Percentiles rank a stretch among this genome's conserved stretches.
phyloP scores from a whole-genome alignment of 2,113 vertebrate species.

The Lagopus leucura region DNA sequence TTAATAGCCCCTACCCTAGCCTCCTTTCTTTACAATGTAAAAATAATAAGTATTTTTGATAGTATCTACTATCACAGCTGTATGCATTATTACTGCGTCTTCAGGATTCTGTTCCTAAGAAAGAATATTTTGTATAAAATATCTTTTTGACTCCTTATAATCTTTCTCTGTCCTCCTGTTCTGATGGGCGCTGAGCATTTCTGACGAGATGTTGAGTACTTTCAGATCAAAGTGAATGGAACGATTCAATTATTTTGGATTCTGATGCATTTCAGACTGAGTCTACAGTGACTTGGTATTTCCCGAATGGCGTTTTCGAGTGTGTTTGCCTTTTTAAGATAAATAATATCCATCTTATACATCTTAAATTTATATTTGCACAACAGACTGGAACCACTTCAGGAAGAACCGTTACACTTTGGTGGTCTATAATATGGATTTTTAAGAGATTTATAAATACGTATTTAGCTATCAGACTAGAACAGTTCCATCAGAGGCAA shows the following conservation, averaged over 20 bases:
- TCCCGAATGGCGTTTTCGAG: neutral
- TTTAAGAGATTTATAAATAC: constrained; percentile 18
- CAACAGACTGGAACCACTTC: neutral
- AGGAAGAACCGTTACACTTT: neutral
- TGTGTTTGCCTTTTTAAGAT: neutral
- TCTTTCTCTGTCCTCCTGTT: neutral
- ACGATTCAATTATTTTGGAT: neutral
- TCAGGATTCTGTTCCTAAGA: neutral
- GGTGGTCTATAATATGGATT: neutral
- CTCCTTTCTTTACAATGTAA: neutral
- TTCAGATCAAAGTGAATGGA: neutral
- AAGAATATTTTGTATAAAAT: neutral
- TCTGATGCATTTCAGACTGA: neutral
- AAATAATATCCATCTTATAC: neutral
- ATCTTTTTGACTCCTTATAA: neutral
- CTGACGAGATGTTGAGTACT: neutral
- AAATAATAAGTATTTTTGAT: neutral
- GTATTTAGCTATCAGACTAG: neutral
- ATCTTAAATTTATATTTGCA: neutral
- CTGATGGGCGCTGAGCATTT: neutral
- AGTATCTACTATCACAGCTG: neutral
- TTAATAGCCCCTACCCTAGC: neutral
- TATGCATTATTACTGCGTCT: neutral
- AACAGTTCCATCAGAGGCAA: neutral
- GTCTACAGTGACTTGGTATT: neutral